These are phyloP conservation scores for Pandemis corylana DNA, from an alignment of 2,888 invertebrate genomes.

Conservation along the genomic window DNA sequence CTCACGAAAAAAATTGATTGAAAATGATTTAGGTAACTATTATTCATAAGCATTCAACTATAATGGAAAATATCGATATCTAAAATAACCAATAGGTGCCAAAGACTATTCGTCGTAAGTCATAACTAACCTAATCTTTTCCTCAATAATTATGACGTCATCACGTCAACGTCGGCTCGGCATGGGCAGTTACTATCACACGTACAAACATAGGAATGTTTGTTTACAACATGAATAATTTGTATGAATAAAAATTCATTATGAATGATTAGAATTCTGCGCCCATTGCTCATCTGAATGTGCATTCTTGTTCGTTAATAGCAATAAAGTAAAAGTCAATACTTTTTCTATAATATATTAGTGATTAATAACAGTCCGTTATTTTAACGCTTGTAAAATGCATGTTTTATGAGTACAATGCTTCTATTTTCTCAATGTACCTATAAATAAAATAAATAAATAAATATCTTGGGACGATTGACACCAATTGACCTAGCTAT, in stretches of 20 bases:
- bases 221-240: background rate
- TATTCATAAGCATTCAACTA: background rate
- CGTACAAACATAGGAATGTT: background rate
- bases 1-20: too few relatives aligned
- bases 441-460: too few relatives aligned
- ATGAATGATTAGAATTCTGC: background rate
- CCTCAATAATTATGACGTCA: slow-evolving; percentile 24
- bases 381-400: too few relatives aligned
- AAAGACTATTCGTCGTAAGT: slow-evolving; percentile 20
- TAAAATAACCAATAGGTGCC: slow-evolving; percentile 15
- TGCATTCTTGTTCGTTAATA: background rate
- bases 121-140: slow-evolving; percentile 20
- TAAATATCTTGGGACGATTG: too few relatives aligned
- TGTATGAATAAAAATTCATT: background rate
- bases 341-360: too few relatives aligned
- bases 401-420: too few relatives aligned
- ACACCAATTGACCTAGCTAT: too few relatives aligned
- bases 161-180: background rate
- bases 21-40: background rate
- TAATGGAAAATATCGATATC: background rate
- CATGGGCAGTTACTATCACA: background rate
- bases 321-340: too few relatives aligned
- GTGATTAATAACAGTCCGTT: too few relatives aligned
- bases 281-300: background rate
- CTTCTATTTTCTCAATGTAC: too few relatives aligned